Evolutionary conservation across 2,113 vertebrate species (phyloP), one percentile per base, ranked within the genome.

Genomic region (Rhinopomastus cyanomelas): DNA sequence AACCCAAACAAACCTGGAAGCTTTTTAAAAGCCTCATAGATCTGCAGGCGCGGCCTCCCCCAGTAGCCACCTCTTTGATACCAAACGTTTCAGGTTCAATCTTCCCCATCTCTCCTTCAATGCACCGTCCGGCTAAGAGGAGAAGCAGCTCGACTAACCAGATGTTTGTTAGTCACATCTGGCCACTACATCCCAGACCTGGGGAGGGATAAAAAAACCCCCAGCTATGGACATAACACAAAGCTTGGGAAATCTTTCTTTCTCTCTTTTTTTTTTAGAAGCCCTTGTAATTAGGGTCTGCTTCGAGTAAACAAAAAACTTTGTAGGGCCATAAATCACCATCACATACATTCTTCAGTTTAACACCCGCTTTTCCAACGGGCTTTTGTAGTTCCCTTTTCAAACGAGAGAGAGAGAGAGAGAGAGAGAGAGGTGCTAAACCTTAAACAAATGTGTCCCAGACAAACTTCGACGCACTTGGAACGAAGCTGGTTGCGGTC

Each of bases 241-340:
- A 75, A 87, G 82, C 91, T 80, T 88, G 72, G 80, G 93, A 90
- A 80, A 68, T 10, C 4, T 61, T 39, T 42, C n/a, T 18, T 42
- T 23, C 46, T 8, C 30, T 56, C 62, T 36, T 55, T 62, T 69
- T 39, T 88, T 29, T 36, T 68, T 14, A 36, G 22, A 62, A 92
- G 76, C 89, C 34, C 69, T 87, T 78, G 86, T 95, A 96, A 94
- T 94, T 95, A 96, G 84, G 82, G 85, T 95, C 53, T 86, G 95
- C 94, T 92, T 81, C 97, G 94, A 97, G 98, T 98, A 98, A 98
- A 98, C 97, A 98, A 96, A 90, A 93, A 97, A 96, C 96, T 97
- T 97, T 90, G 97, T 90, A 90, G 92, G 96, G 93, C 96, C 97
- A 98, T 98, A 98, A 98, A 99, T 99, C 98, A 98, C 95, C 91